Evolutionary conservation across 2,113 vertebrate genomes (phyloP).

Genomic region (Eira barbara): DNA sequence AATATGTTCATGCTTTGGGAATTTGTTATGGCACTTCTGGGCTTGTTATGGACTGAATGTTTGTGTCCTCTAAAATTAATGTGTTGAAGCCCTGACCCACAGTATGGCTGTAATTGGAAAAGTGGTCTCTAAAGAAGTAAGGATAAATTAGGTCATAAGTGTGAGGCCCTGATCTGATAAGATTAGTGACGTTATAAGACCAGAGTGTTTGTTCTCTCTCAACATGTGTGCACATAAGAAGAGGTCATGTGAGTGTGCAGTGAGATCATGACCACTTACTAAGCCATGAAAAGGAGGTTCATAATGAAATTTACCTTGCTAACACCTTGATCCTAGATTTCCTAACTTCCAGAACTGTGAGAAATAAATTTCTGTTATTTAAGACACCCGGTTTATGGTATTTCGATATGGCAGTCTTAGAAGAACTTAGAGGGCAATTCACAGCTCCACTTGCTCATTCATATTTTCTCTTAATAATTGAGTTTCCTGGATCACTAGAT

Average conservation of each 20-base stretch:
- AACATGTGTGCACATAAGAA: not conserved
- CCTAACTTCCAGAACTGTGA: not conserved
- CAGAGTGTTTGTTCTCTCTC: not conserved
- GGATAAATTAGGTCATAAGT: not conserved
- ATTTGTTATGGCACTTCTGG: not conserved
- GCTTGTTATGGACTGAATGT: not conserved
- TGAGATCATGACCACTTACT: not conserved
- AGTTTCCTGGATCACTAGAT: not conserved
- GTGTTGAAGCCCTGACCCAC: not conserved
- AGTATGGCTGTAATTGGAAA: not conserved
- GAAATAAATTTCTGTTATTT: not conserved
- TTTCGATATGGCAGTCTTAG: not conserved
- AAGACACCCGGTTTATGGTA: not conserved
- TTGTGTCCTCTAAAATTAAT: not conserved
- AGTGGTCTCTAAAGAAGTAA: not conserved
- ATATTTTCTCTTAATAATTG: not conserved
- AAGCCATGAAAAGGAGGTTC: not conserved
- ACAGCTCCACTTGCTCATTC: not conserved
- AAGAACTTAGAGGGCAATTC: not conserved
- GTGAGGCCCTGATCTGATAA: not conserved
- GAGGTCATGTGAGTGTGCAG: not conserved
- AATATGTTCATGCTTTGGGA: not conserved
- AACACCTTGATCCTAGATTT: not conserved
- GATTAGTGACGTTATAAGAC: not conserved
- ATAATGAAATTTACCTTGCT: not conserved